These are phyloP conservation scores for Elephantulus edwardii DNA, from an alignment of 2,113 vertebrate genomes.

Conservation along the genomic window DNA sequence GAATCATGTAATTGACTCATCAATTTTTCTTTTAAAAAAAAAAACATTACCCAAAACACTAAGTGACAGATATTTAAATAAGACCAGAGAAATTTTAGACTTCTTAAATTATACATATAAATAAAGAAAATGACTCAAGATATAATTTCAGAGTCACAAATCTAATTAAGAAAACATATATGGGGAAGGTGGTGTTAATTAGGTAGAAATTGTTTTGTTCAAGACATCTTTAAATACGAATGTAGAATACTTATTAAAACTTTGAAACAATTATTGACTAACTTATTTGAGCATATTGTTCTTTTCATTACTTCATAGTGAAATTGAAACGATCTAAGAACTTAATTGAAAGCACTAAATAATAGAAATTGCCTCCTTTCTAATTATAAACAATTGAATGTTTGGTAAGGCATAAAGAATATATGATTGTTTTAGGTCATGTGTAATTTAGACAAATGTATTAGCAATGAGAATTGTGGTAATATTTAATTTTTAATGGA, in stretches of 20 bases:
- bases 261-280: conserved; percentile 70
- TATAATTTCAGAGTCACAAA: not conserved
- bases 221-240: conserved; percentile 70
- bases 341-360: conserved; percentile 65
- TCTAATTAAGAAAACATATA: not conserved
- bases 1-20: conserved; percentile 5
- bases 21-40: conserved; percentile 56
- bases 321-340: conserved; percentile 51
- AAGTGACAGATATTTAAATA: conserved; percentile 74
- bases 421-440: conserved; percentile 66
- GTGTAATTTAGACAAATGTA: conserved; percentile 44
- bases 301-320: conserved; percentile 68
- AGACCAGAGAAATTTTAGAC: conserved; percentile 65
- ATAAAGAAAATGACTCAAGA: conserved; percentile 75
- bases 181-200: conserved; percentile 63
- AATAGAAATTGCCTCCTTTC: conserved; percentile 67
- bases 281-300: conserved; percentile 45
- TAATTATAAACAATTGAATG: conserved; percentile 68
- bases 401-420: conserved; percentile 47
- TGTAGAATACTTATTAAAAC: conserved; percentile 78
- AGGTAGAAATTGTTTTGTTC: conserved; percentile 78
- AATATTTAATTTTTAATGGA: conserved; percentile 63
- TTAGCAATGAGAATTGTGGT: conserved; percentile 57
- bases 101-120: conserved; percentile 79
- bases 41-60: conserved; percentile 61